A percentile compares a stretch with the other conserved stretches of the same genome.
These are phyloP conservation scores for Callosobruchus maculatus DNA, from an alignment of 2,888 invertebrate species.

Conservation along the genomic window DNA sequence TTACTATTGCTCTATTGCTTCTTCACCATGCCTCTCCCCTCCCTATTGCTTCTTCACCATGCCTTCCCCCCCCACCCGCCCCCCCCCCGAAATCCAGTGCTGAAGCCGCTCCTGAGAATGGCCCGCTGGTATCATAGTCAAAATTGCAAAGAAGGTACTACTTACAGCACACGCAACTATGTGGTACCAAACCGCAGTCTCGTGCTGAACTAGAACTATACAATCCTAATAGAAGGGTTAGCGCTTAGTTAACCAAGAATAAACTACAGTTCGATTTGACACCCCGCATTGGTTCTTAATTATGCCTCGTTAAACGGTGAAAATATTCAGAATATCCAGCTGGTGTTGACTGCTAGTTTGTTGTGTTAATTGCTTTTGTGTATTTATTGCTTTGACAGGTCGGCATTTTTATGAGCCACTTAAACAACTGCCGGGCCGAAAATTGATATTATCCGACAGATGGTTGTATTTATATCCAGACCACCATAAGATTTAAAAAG, in stretches of 20 bases:
- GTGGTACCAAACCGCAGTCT: too few relatives aligned
- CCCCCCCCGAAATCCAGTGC: too few relatives aligned
- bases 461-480: constrained; percentile 11
- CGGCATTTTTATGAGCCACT: constrained; percentile 30
- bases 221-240: background rate
- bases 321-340: background rate
- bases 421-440: constrained; percentile 19
- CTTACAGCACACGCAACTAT: too few relatives aligned
- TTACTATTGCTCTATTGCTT: too few relatives aligned
- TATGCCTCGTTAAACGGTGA: background rate
- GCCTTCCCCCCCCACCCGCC: too few relatives aligned
- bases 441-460: constrained; percentile 21
- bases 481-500: background rate
- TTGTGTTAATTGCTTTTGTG: constrained; percentile 39
- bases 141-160: too few relatives aligned
- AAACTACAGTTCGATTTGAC: background rate
- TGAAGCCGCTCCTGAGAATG: too few relatives aligned
- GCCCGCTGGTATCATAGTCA: too few relatives aligned
- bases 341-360: constrained; percentile 32
- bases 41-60: too few relatives aligned
- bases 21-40: too few relatives aligned
- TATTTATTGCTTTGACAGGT: constrained; percentile 36
- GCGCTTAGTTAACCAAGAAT: background rate
- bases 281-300: background rate
- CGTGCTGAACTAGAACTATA: too few relatives aligned